These are phyloP conservation scores for Decapterus maruadsi DNA, from an alignment of 2,797 vertebrate genomes.

Conservation along the genomic window DNA sequence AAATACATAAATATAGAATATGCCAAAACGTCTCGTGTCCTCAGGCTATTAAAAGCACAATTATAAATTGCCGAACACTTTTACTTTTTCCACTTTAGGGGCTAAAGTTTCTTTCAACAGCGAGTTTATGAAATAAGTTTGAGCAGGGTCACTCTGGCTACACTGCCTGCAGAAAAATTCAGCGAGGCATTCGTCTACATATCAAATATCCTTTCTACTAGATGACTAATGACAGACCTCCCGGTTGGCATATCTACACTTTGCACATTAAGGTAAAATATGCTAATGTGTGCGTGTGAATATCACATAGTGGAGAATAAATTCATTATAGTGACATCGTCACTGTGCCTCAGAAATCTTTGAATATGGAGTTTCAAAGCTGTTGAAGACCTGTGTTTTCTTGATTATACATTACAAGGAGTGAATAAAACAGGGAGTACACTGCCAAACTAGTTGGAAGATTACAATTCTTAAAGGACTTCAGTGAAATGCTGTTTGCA, in stretches of 20 bases:
- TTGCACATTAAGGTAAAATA: constrained; percentile 73
- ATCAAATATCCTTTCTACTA: constrained; percentile 45
- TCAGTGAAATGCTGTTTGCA: neutral
- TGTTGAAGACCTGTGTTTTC: neutral
- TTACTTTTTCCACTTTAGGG: constrained; percentile 4
- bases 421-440: neutral
- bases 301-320: constrained; percentile 71
- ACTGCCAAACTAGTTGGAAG: neutral
- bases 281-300: constrained; percentile 71
- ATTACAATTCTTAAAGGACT: neutral
- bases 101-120: constrained; percentile 18
- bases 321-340: constrained; percentile 62
- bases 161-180: constrained; percentile 17
- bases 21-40: neutral
- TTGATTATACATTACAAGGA: neutral
- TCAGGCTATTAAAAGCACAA: constrained; percentile 5
- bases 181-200: constrained; percentile 20
- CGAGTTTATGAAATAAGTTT: constrained; percentile 23
- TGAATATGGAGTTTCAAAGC: constrained; percentile 18
- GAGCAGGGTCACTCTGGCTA: constrained; percentile 24
- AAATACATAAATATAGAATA: neutral
- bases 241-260: constrained; percentile 49
- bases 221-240: constrained; percentile 57
- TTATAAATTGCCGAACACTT: neutral
- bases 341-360: constrained; percentile 40